Conservation (phyloP, 2,888 invertebrate species). For the Agrypnus murinus region DNA sequence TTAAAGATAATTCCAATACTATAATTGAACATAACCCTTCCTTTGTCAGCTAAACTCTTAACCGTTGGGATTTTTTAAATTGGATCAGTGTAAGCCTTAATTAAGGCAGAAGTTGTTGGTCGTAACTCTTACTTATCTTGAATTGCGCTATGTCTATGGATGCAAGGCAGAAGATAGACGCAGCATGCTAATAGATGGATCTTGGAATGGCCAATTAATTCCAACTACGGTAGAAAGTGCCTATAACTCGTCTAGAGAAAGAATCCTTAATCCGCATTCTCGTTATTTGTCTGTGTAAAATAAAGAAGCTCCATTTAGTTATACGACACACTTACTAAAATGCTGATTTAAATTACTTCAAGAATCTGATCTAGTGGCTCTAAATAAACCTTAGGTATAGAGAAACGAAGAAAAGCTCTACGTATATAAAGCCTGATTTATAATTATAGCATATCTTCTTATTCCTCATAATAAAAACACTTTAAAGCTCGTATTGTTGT, state of each 20-base stretch:
- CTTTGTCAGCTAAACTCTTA: neutral
- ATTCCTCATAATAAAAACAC: too few species aligned
- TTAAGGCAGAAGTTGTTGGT: conserved; percentile 42
- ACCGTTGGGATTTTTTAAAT: conserved; percentile 25
- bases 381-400: conserved; percentile 4
- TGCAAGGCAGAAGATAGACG: conserved; percentile 53
- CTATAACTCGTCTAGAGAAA: conserved; percentile 63
- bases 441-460: too few species aligned
- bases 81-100: conserved; percentile 35
- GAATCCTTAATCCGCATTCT: conserved; percentile 63
- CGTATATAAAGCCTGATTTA: neutral
- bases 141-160: conserved; percentile 50
- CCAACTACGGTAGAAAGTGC: conserved; percentile 62
- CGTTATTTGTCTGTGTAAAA: conserved; percentile 61
- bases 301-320: conserved; percentile 59
- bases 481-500: too few species aligned
- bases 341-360: conserved; percentile 57
- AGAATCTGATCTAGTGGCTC: conserved; percentile 5
- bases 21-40: conserved; percentile 6
- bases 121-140: conserved; percentile 50
- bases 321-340: conserved; percentile 59
- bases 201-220: conserved; percentile 63
- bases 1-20: neutral
- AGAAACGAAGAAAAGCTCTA: neutral
- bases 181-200: conserved; percentile 61